Evolutionary conservation across 1,140 invertebrate genomes (phyloP), one percentile per base, ranked within the genome.

Genomic region (Drosophila tropicalis): DNA sequence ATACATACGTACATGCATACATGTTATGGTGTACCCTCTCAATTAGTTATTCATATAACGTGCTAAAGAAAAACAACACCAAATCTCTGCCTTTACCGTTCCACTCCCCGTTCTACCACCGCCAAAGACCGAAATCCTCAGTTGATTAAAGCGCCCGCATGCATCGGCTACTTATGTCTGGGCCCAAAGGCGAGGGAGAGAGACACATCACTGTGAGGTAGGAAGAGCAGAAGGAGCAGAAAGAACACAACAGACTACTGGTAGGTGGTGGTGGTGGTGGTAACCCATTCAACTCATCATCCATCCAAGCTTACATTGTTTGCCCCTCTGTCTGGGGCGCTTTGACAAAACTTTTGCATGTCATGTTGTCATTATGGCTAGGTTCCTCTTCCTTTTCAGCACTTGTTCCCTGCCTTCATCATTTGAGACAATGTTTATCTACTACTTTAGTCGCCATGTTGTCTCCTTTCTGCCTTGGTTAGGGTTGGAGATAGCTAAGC

Each of bases 281-380:
- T 51, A 51, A 51, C 44, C 44, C 44, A 51, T 51, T 51, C 44
- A 34, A 34, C 72, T 71, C 77, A 66, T 71, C 57, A 70, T 70
- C 17, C 65, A 36, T 81, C 25, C 64, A 56, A 70, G 66, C 57
- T 54, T 58, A 68, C 40, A 62, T 66, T 68, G 56, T 78, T 70
- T 85, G 82, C 85, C 81, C 81, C 75, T 57, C 77, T 69, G 82
- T 86, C 82, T 86, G 82, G 69, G 71, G 70, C 44, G 44, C 82
- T 85, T 85, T 85, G 82, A 85, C 82, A 86, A 86, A 86, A 85
- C 62, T 84, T 85, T 85, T 81, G 82, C 82, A 86, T 86, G 82
- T 81, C 82, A 86, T 86, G 75, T 86, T 87, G 79, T 86, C 83
- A 82, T 87, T 79, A 79, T 83, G 67, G 72, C 55, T 73, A n/a